Evolutionary conservation across 2,797 vertebrate genomes (phyloP).

Genomic region (Rhincodon typus): DNA sequence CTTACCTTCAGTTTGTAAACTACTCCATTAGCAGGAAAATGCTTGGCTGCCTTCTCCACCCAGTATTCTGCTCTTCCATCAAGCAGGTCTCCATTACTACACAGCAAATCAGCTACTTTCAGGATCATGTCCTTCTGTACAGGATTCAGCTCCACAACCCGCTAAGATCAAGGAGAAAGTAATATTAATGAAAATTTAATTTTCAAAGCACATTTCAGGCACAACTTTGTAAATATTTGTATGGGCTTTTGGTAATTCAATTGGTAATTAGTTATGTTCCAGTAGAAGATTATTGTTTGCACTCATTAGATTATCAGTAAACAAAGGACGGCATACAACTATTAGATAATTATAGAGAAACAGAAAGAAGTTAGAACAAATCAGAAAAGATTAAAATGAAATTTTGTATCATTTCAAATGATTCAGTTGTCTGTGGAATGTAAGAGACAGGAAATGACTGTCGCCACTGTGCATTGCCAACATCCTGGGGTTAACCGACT

Average conservation of each 20-base stretch:
- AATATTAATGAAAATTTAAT: not conserved
- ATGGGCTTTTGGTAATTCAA: not conserved
- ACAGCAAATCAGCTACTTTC: conserved; percentile 90
- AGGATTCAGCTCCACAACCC: conserved; percentile 89
- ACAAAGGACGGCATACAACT: not conserved
- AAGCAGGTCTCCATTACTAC: conserved; percentile 62
- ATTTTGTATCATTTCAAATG: not conserved
- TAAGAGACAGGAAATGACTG: not conserved
- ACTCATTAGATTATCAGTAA: not conserved
- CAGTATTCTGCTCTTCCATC: conserved; percentile 88
- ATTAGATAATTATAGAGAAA: not conserved
- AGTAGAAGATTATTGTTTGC: not conserved
- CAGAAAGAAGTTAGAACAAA: not conserved
- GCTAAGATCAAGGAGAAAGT: conserved; percentile 53
- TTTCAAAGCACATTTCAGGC: too few relatives aligned
- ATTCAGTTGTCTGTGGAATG: too few relatives aligned
- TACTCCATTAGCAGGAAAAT: conserved; percentile 77
- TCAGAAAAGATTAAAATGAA: not conserved
- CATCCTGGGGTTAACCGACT: too few relatives aligned
- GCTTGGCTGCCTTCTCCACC: conserved; percentile 86
- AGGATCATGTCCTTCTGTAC: conserved; percentile 87
- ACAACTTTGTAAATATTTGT: not conserved
- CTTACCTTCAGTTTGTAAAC: conserved; percentile 85
- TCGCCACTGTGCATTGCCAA: too few relatives aligned
- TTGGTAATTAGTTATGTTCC: not conserved